These are phyloP conservation scores for Mirounga angustirostris DNA, from an alignment of 2,113 vertebrate species.

Conservation along the genomic window DNA sequence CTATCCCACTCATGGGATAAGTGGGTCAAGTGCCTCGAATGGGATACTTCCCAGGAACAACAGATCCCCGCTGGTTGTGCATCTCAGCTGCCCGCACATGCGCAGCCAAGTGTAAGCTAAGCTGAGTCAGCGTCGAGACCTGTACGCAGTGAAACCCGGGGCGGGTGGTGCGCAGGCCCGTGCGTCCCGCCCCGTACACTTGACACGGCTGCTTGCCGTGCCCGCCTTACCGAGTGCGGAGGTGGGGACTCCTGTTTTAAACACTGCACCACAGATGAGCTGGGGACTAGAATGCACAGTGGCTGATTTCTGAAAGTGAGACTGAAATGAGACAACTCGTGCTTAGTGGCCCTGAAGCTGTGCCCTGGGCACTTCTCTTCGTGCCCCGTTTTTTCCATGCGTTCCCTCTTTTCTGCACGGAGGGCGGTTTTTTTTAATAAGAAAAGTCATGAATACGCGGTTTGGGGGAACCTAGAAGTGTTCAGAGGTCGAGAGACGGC, in stretches of 20 bases:
- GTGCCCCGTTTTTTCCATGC: neutral
- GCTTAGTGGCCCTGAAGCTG: neutral
- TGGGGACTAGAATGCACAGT: neutral
- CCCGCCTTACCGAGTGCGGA: neutral
- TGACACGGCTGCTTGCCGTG: neutral
- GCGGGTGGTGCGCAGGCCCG: too few relatives aligned
- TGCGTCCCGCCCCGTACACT: accelerated
- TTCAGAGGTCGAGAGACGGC: neutral
- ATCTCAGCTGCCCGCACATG: too few relatives aligned
- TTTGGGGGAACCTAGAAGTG: neutral
- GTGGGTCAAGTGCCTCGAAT: neutral
- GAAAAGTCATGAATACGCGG: neutral
- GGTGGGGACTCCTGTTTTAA: neutral
- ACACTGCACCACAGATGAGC: neutral
- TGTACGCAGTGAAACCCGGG: neutral
- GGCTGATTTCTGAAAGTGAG: neutral
- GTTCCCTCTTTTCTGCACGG: neutral
- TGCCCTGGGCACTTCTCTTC: neutral
- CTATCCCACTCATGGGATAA: neutral
- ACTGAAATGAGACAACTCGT: neutral
- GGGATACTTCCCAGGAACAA: neutral
- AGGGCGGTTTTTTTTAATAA: neutral
- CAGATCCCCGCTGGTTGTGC: neutral
- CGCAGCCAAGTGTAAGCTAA: neutral
- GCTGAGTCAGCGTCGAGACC: neutral